These are phyloP conservation scores for Bergia sp. DNA, from an alignment of 92 coral and sea anemone genomes.

Conservation along the genomic window DNA sequence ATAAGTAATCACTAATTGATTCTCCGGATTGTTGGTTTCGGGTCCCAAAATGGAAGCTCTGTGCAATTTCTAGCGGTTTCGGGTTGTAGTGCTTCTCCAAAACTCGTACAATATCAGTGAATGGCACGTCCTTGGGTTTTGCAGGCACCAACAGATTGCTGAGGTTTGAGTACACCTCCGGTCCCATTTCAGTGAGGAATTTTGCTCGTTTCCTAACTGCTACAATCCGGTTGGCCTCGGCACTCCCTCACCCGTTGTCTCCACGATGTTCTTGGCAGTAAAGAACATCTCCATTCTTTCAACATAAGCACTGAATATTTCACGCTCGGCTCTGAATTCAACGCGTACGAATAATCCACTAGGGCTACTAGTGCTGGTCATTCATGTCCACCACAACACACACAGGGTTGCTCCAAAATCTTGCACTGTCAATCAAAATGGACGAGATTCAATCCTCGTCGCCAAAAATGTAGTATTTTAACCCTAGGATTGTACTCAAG, in stretches of 20 bases:
- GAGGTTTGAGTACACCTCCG: conserved; percentile 59
- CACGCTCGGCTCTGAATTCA: conserved; percentile 41
- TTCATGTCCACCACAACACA: background rate
- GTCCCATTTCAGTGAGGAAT: conserved; percentile 62
- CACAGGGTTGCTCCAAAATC: background rate
- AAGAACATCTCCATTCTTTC: conserved; percentile 69
- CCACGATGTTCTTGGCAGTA: conserved; percentile 58
- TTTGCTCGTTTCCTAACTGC: conserved; percentile 55
- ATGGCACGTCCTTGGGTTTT: conserved; percentile 51
- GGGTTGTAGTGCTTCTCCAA: conserved; percentile 59
- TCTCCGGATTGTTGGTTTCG: conserved; percentile 30
- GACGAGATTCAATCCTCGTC: background rate
- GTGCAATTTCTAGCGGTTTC: conserved; percentile 52
- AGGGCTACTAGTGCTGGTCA: conserved; percentile 9
- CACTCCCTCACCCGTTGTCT: conserved; percentile 50
- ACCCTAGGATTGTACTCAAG: too few relatives aligned
- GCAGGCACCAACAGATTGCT: conserved; percentile 53
- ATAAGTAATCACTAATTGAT: too few relatives aligned
- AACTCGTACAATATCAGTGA: conserved; percentile 36
- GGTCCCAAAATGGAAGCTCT: conserved; percentile 58
- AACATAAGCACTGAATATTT: conserved; percentile 53
- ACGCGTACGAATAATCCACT: conserved; percentile 53
- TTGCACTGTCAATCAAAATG: background rate
- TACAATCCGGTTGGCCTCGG: conserved; percentile 29
- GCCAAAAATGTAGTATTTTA: background rate